A percentile compares a stretch with the other conserved stretches of the same genome.
These are phyloP conservation scores for Pelusios castaneus DNA, from an alignment of 2,113 vertebrate species.

Conservation along the genomic window DNA sequence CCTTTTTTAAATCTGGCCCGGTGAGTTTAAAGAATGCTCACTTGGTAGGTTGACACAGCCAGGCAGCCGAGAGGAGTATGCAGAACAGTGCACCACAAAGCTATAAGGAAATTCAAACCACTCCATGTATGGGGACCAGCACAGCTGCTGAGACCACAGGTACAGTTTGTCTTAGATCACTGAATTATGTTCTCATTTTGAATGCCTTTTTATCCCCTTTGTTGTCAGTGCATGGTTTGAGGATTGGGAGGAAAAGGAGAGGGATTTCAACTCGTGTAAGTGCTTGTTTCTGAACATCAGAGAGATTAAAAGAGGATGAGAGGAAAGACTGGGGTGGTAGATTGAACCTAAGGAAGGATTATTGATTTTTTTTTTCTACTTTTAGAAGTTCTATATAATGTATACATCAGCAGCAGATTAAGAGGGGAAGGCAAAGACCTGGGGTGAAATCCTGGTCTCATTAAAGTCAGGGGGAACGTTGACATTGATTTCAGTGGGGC, in stretches of 20 bases:
- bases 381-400: neutral
- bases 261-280: neutral
- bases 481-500: neutral
- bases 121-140: neutral
- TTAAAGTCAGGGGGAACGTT: neutral
- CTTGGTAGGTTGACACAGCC: neutral
- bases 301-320: neutral
- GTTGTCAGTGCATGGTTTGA: constrained; percentile 3
- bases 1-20: neutral
- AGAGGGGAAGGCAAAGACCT: neutral
- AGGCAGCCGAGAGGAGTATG: constrained; percentile 8
- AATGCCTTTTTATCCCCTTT: constrained; percentile 17
- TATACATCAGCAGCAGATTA: neutral
- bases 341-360: neutral
- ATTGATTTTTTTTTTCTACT: neutral
- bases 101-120: constrained; percentile 25
- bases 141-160: constrained; percentile 67
- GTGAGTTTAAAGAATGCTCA: neutral
- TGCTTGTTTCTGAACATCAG: neutral
- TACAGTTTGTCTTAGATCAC: constrained; percentile 47
- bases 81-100: constrained; percentile 13
- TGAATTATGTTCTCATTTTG: constrained; percentile 31
- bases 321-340: neutral
- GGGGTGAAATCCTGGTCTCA: neutral
- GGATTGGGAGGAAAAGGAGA: neutral